Base-by-base conservation (phyloP, 2,797 vertebrate genomes). In the Coranthus polyacanthus region DNA sequence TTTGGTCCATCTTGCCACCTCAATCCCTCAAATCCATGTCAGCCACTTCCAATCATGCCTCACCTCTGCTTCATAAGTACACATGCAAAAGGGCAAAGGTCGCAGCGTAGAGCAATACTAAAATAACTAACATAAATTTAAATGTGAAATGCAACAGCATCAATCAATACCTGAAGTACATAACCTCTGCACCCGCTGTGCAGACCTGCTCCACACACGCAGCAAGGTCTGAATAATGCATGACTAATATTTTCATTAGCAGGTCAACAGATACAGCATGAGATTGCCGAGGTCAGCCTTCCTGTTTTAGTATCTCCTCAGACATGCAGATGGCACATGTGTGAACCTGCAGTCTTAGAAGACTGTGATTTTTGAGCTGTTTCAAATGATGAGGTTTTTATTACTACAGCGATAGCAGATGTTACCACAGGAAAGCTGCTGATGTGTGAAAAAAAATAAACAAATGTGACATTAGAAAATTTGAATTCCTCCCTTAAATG, bases 141-240 rank as follows among this genome's bases (percentile, higher is more conserved):
- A 73, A 72, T 65, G 43, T 41, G 32, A 22, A n/a, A 59, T 53
- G 53, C 32, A 53, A 12, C n/a, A 26, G 49, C 42, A 67, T 73
- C 71, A 80, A 68, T 81, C 54, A 72, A 39, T 10, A 18, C 39
- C 29, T 49, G n/a, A 46, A 69, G 53, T 38, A 51, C 52, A 52
- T 24, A 59, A 60, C 16, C 12, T 12, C 9, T 64, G 47, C 20
- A 41, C 53, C 57, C 53, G 4, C 38, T 3, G 22, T 1, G 4
- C 70, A 61, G 69, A 65, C 21, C 36, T 52, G 57, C 59, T 56
- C 59, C 22, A 44, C 29, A 44, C 32, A 51, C 67, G 51, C 26
- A 22, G 32, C 24, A 11, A 2, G 18, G 12, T 21, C 12, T 78
- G 65, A 83, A 82, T 82, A 75, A 86, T 72, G 53, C 63, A 79